phyloP scores from a whole-genome alignment of 2,113 vertebrate species.

The Leptosomus discolor region DNA sequence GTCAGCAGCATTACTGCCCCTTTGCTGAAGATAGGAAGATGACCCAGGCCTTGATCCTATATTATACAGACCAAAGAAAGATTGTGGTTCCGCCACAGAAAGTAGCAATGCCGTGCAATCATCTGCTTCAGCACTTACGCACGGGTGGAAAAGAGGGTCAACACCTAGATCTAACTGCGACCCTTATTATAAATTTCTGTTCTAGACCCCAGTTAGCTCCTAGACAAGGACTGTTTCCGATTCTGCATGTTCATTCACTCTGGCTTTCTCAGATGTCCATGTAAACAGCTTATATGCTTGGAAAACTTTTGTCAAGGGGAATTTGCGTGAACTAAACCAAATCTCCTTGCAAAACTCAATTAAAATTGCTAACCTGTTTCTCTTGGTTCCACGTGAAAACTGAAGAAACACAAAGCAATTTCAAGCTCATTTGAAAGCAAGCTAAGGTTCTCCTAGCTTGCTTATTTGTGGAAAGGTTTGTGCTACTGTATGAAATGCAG shows the following conservation, averaged over 20 bases:
- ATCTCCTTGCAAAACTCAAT: neutral
- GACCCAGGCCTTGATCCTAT: neutral
- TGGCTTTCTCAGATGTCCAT: neutral
- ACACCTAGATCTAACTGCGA: neutral
- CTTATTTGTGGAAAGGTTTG: neutral
- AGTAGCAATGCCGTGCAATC: neutral
- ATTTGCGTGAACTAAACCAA: neutral
- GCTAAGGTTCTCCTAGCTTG: neutral
- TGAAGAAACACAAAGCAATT: neutral
- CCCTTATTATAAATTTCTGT: neutral
- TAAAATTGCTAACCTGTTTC: neutral
- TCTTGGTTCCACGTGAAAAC: neutral
- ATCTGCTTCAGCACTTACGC: neutral
- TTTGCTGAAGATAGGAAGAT: neutral
- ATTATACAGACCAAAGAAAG: neutral
- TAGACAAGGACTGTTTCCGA: neutral
- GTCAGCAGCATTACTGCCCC: neutral
- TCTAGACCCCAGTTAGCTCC: neutral
- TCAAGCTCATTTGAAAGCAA: neutral
- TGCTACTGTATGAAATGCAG: neutral
- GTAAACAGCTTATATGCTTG: neutral
- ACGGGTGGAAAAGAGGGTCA: neutral
- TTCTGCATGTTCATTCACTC: neutral
- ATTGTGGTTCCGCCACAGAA: neutral
- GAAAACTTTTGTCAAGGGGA: too few species aligned